Percentiles rank a stretch among this genome's conserved stretches.
phyloP scores from a whole-genome alignment of 1,140 invertebrate genomes.

The Drosophila tsacasi region DNA sequence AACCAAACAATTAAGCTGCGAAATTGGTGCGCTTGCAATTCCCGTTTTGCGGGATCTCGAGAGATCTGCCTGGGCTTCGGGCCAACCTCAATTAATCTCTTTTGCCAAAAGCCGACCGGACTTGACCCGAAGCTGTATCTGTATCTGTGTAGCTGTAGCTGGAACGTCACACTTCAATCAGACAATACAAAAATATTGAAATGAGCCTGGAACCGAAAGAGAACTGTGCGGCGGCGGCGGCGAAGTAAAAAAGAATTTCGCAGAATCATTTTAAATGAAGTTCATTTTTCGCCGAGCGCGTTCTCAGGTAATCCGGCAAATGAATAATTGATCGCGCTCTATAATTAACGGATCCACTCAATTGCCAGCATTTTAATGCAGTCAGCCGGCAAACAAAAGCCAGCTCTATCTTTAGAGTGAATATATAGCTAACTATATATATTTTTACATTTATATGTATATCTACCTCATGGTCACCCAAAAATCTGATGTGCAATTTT shows the following conservation, averaged over 20 bases:
- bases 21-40: constrained; percentile 63
- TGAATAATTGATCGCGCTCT: constrained; percentile 79
- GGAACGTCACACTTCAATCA: constrained; percentile 79
- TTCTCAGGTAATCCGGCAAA: constrained; percentile 78
- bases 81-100: constrained; percentile 75
- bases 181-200: constrained; percentile 80
- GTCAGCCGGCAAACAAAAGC: constrained; percentile 33
- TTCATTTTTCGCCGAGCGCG: constrained; percentile 49
- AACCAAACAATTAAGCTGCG: constrained; percentile 66
- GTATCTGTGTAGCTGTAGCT: constrained; percentile 40
- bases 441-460: constrained; percentile 1
- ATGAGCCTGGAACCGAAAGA: constrained; percentile 51
- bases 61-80: constrained; percentile 7
- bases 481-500: constrained; percentile 67
- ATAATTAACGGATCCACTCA: constrained; percentile 82
- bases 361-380: constrained; percentile 69
- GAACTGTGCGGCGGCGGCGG: constrained; percentile 18
- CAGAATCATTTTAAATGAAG: constrained; percentile 81
- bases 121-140: constrained; percentile 21
- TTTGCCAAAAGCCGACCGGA: constrained; percentile 66
- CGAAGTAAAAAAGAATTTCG: constrained; percentile 72
- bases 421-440: not conserved
- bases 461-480: constrained; percentile 51
- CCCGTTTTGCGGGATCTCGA: constrained; percentile 38
- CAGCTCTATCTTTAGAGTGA: constrained; percentile 3